Evolutionary conservation across 2,888 invertebrate genomes (phyloP).

Genomic region (Altica lythri): DNA sequence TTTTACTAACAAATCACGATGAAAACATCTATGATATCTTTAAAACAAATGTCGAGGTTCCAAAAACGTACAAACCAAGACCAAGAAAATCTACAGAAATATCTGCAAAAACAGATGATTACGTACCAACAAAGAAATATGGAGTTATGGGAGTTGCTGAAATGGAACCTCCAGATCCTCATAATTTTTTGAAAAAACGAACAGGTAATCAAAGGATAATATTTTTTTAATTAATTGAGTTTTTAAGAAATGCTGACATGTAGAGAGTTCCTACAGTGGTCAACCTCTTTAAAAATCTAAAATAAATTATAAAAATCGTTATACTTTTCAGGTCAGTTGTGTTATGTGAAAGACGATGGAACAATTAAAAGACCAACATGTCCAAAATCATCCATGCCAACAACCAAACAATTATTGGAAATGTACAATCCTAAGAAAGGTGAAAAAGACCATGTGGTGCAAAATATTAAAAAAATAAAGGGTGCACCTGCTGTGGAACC

Average conservation of each 20-base stretch:
- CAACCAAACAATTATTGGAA: constrained; percentile 39
- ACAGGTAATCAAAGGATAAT: constrained; percentile 36
- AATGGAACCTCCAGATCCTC: constrained; percentile 64
- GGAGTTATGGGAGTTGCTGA: constrained; percentile 73
- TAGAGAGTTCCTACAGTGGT: too few species aligned
- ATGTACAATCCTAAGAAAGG: constrained; percentile 38
- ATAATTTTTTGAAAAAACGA: constrained; percentile 65
- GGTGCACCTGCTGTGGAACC: constrained; percentile 7
- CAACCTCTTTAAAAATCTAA: too few species aligned
- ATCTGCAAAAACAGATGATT: constrained; percentile 49
- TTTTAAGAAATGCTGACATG: too few species aligned
- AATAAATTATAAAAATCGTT: too few species aligned
- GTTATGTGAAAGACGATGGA: not conserved
- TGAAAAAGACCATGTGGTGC: constrained; percentile 61
- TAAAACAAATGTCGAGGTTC: constrained; percentile 47
- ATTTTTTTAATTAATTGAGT: not conserved
- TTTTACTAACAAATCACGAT: constrained; percentile 67
- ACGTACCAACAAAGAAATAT: constrained; percentile 52
- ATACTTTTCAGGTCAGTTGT: not conserved
- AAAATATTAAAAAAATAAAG: constrained; percentile 62
- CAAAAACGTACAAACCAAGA: constrained; percentile 63
- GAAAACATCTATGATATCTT: constrained; percentile 69
- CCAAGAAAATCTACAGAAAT: constrained; percentile 50
- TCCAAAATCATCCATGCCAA: constrained; percentile 31
- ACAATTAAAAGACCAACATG: not conserved